Percentiles rank a stretch among this genome's conserved stretches.
phyloP scores from a whole-genome alignment of 2,797 vertebrate genomes.

The Anabacerthia variegaticeps region DNA sequence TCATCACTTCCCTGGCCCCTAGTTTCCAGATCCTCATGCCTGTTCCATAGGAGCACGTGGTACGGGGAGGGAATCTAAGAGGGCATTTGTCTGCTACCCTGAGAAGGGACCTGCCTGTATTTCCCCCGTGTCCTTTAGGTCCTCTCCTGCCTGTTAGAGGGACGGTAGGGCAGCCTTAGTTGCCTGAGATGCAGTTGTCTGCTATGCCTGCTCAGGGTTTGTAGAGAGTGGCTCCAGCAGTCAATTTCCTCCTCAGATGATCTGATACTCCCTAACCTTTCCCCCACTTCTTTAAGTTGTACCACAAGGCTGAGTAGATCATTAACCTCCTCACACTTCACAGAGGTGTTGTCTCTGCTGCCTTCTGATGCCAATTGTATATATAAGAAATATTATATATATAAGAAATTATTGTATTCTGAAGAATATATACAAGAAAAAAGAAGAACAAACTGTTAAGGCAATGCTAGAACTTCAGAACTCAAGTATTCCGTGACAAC shows the following conservation, averaged over 20 bases:
- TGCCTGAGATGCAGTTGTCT: neutral
- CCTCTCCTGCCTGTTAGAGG: neutral
- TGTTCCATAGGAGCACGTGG: neutral
- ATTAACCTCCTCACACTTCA: neutral
- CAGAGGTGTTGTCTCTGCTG: neutral
- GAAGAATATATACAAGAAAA: neutral
- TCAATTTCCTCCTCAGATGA: neutral
- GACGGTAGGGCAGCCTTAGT: fast-evolving
- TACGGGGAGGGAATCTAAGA: neutral
- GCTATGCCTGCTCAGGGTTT: neutral
- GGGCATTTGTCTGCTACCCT: neutral
- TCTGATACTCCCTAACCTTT: neutral
- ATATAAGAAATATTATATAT: neutral
- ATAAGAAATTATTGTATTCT: neutral
- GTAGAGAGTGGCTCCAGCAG: neutral
- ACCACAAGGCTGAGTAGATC: neutral
- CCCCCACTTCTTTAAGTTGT: neutral
- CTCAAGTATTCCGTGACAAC: neutral
- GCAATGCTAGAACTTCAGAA: neutral
- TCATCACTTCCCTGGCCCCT: neutral
- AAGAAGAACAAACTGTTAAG: neutral
- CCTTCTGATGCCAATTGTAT: neutral
- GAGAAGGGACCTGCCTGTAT: neutral
- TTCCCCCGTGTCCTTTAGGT: neutral
- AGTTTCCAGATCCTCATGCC: neutral